phyloP scores from a whole-genome alignment of 2,888 invertebrate species.

The Yponomeuta plumbellus region DNA sequence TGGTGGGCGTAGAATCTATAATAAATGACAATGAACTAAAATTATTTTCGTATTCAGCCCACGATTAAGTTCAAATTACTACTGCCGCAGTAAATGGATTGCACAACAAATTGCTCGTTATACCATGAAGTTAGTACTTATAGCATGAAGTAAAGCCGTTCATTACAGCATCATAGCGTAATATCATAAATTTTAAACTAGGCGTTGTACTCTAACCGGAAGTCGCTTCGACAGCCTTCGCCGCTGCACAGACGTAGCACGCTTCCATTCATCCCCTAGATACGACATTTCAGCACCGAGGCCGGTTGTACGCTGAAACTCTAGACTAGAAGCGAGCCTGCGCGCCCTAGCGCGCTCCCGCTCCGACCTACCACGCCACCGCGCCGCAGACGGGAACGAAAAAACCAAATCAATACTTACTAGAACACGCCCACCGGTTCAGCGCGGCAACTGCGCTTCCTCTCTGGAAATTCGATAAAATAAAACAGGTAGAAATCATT shows the following conservation, averaged over 20 bases:
- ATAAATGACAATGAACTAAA: neutral
- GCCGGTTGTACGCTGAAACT: constrained; percentile 64
- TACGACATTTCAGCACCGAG: constrained; percentile 50
- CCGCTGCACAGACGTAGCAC: constrained; percentile 71
- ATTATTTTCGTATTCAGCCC: neutral
- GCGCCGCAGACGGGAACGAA: constrained; percentile 49
- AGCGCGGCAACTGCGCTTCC: constrained; percentile 72
- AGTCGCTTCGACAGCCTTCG: constrained; percentile 70
- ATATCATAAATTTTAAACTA: constrained; percentile 28
- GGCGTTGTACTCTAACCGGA: constrained; percentile 74
- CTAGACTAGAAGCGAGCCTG: constrained; percentile 61
- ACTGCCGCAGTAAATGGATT: neutral
- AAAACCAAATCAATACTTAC: constrained; percentile 73
- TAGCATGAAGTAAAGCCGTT: constrained; percentile 11
- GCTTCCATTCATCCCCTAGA: constrained; percentile 72
- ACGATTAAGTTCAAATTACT: neutral
- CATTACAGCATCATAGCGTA: constrained; percentile 16
- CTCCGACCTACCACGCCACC: constrained; percentile 41
- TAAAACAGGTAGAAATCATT: constrained; percentile 71
- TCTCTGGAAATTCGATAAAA: constrained; percentile 72
- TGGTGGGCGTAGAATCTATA: neutral
- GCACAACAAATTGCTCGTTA: neutral
- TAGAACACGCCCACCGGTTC: constrained; percentile 70
- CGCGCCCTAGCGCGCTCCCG: constrained; percentile 44
- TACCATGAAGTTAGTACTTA: neutral